phyloP scores from a whole-genome alignment of 2,797 vertebrate species.

The Emydoidea blandingii region DNA sequence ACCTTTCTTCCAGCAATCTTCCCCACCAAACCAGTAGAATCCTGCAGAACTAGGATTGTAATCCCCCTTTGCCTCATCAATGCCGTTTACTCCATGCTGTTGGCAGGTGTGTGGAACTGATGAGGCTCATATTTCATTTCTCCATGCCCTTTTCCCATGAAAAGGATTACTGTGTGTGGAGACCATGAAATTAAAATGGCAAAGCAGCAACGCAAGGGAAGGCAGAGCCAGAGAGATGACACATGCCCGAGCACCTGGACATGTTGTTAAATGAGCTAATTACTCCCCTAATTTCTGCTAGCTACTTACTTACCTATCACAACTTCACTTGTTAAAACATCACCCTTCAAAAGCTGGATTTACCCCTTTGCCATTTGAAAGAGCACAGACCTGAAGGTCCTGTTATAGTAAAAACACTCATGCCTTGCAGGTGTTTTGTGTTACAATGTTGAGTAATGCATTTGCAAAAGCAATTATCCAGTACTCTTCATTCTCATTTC shows the following conservation, averaged over 20 bases:
- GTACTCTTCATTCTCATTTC: not conserved
- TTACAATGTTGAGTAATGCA: not conserved
- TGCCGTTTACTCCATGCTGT: not conserved
- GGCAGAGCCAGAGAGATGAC: not conserved
- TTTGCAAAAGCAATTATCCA: not conserved
- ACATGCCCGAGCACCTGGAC: not conserved
- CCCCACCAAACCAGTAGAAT: conserved; percentile 4
- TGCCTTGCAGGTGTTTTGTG: not conserved
- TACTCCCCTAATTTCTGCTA: not conserved
- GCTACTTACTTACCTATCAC: not conserved
- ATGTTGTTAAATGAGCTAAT: not conserved
- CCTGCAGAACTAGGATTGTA: not conserved
- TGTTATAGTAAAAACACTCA: not conserved
- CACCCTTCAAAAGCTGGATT: not conserved
- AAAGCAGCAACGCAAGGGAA: not conserved
- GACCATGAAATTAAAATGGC: not conserved
- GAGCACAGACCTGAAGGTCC: not conserved
- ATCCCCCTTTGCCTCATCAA: not conserved
- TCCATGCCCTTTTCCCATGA: conserved; percentile 20
- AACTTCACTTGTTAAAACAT: not conserved
- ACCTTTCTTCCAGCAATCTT: not conserved
- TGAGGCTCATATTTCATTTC: not conserved
- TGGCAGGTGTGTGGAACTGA: not conserved
- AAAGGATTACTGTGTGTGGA: not conserved
- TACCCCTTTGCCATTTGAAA: not conserved